Evolutionary conservation across 2,888 invertebrate genomes (phyloP).

Genomic region (Acronicta leporina): DNA sequence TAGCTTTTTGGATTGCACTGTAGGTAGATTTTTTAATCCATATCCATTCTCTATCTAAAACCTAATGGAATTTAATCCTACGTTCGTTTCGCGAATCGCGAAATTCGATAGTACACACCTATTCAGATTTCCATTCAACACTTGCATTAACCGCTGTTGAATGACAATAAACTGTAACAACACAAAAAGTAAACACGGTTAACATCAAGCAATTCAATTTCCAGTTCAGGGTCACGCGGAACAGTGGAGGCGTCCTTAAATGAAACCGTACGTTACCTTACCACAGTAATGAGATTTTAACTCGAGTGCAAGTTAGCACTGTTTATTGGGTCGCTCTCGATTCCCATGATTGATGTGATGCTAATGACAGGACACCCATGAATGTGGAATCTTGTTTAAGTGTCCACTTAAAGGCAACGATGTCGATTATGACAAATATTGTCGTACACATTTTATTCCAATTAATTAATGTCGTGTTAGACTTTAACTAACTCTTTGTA

Average conservation of each 20-base stretch:
- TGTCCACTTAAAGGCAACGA: slow-evolving; percentile 10
- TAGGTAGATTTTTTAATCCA: no score
- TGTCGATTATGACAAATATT: background rate
- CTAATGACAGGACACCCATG: slow-evolving; percentile 44
- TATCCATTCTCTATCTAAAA: no score
- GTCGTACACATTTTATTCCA: no score
- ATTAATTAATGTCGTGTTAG: no score
- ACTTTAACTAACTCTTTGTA: no score
- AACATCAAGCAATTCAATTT: slow-evolving; percentile 25
- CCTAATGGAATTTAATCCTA: no score
- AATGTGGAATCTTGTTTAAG: slow-evolving; percentile 31
- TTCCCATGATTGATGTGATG: slow-evolving; percentile 49
- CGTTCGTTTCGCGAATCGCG: no score
- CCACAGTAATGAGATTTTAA: slow-evolving; percentile 58
- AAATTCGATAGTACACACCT: background rate
- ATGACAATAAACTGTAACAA: slow-evolving; percentile 3
- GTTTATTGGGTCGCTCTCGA: slow-evolving; percentile 51
- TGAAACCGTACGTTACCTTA: slow-evolving; percentile 56
- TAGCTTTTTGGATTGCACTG: no score
- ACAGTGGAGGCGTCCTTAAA: slow-evolving; percentile 50
- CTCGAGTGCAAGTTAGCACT: slow-evolving; percentile 54
- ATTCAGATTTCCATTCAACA: background rate
- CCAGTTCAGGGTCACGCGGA: slow-evolving; percentile 50
- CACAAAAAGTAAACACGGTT: slow-evolving; percentile 17
- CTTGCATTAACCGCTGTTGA: background rate